A percentile compares a stretch with the other conserved stretches of the same genome.
Conservation (phyloP, 2,113 vertebrate species). For the Urocynchramus pylzowi region DNA sequence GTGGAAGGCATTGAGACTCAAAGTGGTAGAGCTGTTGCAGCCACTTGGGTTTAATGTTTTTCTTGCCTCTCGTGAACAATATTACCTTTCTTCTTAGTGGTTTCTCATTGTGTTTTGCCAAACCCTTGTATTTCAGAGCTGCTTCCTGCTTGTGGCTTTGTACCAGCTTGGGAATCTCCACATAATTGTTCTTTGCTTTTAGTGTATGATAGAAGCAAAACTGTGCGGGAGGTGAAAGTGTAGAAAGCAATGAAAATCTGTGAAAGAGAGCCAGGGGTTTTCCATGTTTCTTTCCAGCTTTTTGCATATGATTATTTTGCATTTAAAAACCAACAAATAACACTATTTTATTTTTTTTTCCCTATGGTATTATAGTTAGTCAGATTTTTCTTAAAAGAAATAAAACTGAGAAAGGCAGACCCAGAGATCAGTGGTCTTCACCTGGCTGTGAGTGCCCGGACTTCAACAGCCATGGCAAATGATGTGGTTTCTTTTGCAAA, state of each 20-base stretch:
- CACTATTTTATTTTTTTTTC: neutral
- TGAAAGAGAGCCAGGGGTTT: neutral
- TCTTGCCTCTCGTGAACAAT: neutral
- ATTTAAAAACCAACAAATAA: neutral
- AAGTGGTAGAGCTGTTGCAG: neutral
- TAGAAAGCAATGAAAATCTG: neutral
- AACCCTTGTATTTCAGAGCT: neutral
- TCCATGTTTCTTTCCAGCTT: neutral
- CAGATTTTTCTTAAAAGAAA: neutral
- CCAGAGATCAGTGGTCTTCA: neutral
- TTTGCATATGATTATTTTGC: neutral
- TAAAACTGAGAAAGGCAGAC: neutral
- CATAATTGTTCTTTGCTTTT: neutral
- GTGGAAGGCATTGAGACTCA: neutral
- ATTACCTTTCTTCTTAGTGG: neutral
- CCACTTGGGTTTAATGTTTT: neutral
- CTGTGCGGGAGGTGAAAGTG: neutral
- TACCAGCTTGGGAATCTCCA: neutral
- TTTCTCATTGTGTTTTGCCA: constrained; percentile 2
- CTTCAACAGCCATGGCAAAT: accelerated
- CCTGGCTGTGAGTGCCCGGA: neutral
- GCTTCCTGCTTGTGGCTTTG: neutral
- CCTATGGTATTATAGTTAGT: neutral
- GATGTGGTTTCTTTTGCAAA: neutral
- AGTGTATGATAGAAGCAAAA: neutral